A percentile compares a stretch with the other conserved stretches of the same genome.
Evolutionary conservation across 2,113 vertebrate species (phyloP).

Genomic region (Xiphophorus couchianus): DNA sequence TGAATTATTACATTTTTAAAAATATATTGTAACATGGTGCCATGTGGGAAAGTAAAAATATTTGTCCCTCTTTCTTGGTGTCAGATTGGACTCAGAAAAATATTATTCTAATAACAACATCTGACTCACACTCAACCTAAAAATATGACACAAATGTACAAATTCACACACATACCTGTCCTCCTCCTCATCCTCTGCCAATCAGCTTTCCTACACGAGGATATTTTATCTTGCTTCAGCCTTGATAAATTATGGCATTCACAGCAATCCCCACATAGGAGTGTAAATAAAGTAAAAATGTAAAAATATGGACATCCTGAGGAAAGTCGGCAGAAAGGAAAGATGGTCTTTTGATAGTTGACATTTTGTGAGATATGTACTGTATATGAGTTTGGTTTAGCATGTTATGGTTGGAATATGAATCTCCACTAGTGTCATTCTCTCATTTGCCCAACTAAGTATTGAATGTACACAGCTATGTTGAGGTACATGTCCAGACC

Average conservation of each 20-base stretch:
- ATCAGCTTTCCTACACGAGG: not conserved
- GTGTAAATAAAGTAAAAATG: not conserved
- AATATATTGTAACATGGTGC: not conserved
- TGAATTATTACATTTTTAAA: too few species aligned
- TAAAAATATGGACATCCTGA: not conserved
- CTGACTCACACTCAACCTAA: not conserved
- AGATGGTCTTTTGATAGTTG: not conserved
- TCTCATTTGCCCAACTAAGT: too few species aligned
- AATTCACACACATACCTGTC: not conserved
- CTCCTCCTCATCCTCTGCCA: not conserved
- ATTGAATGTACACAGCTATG: too few species aligned
- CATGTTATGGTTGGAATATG: too few species aligned
- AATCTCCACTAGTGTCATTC: too few species aligned
- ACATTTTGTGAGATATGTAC: not conserved
- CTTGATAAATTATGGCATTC: not conserved
- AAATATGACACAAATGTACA: not conserved
- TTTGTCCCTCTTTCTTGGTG: not conserved
- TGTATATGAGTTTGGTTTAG: too few species aligned
- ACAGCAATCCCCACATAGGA: not conserved
- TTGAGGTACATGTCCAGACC: not conserved
- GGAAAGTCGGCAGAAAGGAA: not conserved
- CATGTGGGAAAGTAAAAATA: not conserved
- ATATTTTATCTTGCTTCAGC: not conserved
- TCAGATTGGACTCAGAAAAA: not conserved
- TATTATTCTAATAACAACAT: not conserved